A percentile compares a stretch with the other conserved stretches of the same genome.
phyloP scores from a whole-genome alignment of 2,113 vertebrate genomes.

The Mesoclemmys tuberculata region DNA sequence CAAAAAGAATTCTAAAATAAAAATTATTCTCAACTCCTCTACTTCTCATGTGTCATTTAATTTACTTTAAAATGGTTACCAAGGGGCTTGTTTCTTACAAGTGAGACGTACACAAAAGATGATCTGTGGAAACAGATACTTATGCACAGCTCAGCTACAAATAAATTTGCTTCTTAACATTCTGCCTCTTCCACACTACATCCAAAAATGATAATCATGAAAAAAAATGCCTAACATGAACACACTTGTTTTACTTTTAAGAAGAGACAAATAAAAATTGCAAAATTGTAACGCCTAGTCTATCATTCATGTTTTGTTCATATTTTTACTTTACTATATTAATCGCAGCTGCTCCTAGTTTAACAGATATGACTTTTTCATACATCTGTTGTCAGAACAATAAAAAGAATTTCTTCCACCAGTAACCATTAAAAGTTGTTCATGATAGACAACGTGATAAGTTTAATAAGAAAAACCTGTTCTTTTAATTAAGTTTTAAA shows the following conservation, averaged over 20 bases:
- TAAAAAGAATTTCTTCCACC: neutral
- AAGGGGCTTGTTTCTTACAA: slow-evolving; percentile 9
- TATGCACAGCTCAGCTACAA: neutral
- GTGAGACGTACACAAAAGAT: neutral
- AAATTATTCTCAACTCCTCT: slow-evolving; percentile 64
- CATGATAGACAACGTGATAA: neutral
- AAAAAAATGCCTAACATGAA: neutral
- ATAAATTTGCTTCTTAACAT: neutral
- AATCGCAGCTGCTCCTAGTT: slow-evolving; percentile 8
- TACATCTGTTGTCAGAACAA: slow-evolving; percentile 17
- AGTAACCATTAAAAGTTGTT: neutral
- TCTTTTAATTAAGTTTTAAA: neutral
- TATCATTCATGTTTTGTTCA: neutral
- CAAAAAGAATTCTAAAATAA: slow-evolving; percentile 84
- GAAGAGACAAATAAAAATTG: neutral
- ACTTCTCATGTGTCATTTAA: slow-evolving; percentile 60
- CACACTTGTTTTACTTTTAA: neutral
- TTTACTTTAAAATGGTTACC: slow-evolving; percentile 63
- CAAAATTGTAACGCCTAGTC: neutral
- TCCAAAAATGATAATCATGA: neutral
- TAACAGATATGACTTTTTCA: slow-evolving; percentile 31
- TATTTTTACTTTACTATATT: neutral
- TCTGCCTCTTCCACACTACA: neutral
- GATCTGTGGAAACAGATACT: neutral
- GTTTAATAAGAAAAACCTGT: slow-evolving; percentile 13